Percentiles rank a stretch among this genome's conserved stretches.
phyloP scores from a whole-genome alignment of 2,113 vertebrate species.

The Gobiocypris rarus region DNA sequence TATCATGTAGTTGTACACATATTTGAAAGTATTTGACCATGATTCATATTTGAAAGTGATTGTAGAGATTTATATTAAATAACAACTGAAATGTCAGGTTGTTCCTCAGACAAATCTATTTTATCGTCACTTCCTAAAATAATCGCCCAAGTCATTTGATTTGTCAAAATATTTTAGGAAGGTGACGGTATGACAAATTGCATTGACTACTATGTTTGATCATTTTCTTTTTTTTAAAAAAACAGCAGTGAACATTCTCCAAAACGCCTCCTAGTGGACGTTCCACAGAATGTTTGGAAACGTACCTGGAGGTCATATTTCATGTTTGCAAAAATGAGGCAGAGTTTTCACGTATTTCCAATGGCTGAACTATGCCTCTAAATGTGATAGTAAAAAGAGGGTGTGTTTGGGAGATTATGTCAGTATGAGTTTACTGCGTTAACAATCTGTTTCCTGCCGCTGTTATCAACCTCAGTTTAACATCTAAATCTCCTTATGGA shows the following conservation, averaged over 20 bases:
- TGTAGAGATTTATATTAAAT: not conserved
- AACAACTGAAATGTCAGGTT: not conserved
- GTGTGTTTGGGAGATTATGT: constrained; percentile 1
- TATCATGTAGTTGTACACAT: not conserved
- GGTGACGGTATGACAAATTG: not conserved
- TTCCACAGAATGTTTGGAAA: too few relatives aligned
- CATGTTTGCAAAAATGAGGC: too few relatives aligned
- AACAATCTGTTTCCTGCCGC: constrained; percentile 48
- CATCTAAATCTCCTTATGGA: not conserved
- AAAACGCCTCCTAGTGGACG: not conserved
- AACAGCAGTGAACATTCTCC: not conserved
- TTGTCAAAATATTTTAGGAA: too few relatives aligned
- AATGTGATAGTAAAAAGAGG: not conserved
- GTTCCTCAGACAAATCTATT: not conserved
- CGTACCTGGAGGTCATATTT: too few relatives aligned
- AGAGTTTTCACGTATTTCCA: not conserved
- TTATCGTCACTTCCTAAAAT: too few relatives aligned
- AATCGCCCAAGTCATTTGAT: too few relatives aligned
- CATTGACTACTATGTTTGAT: not conserved
- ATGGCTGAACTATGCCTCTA: not conserved
- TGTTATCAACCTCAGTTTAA: not conserved
- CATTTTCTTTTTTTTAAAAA: not conserved
- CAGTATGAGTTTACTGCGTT: not conserved
- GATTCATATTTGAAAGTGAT: not conserved
- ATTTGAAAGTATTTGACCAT: not conserved